Percentiles rank a stretch among this genome's conserved stretches.
phyloP scores from a whole-genome alignment of 2,888 invertebrate genomes.

The Ametastegia equiseti region DNA sequence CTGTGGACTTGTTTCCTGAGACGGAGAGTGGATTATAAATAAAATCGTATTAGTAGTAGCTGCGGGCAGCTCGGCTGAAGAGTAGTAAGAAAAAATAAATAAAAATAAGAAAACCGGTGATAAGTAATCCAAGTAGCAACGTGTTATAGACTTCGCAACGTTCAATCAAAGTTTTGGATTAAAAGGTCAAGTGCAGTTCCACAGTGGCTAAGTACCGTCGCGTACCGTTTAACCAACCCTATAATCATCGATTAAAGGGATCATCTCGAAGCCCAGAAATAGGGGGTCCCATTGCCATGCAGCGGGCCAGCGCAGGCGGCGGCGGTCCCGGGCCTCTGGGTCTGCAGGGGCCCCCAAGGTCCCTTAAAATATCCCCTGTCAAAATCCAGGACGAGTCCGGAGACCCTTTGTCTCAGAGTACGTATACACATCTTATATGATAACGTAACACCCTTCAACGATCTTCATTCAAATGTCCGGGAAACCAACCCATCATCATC shows the following conservation, averaged over 20 bases:
- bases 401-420: slow-evolving; percentile 72
- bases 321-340: slow-evolving; percentile 71
- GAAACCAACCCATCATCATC: too few relatives aligned
- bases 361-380: slow-evolving; percentile 73
- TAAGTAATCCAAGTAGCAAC: too few relatives aligned
- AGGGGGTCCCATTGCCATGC: slow-evolving; percentile 69
- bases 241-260: slow-evolving; percentile 34
- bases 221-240: slow-evolving; percentile 22
- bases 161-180: not conserved
- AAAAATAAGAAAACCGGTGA: not conserved
- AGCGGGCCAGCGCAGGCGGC: slow-evolving; percentile 69
- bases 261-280: slow-evolving; percentile 60
- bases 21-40: slow-evolving; percentile 5
- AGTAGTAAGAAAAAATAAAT: not conserved
- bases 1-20: not conserved
- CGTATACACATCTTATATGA: slow-evolving; percentile 55
- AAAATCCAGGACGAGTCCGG: slow-evolving; percentile 71
- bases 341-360: slow-evolving; percentile 73
- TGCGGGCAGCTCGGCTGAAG: not conserved
- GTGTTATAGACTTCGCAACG: too few relatives aligned
- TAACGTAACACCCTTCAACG: too few relatives aligned
- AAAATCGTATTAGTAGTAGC: slow-evolving; percentile 1
- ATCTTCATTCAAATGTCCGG: too few relatives aligned
- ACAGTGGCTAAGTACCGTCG: slow-evolving; percentile 43
- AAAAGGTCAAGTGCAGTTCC: slow-evolving; percentile 7